These are phyloP conservation scores for Syrrhaptes paradoxus DNA, from an alignment of 2,113 vertebrate species.

Conservation along the genomic window DNA sequence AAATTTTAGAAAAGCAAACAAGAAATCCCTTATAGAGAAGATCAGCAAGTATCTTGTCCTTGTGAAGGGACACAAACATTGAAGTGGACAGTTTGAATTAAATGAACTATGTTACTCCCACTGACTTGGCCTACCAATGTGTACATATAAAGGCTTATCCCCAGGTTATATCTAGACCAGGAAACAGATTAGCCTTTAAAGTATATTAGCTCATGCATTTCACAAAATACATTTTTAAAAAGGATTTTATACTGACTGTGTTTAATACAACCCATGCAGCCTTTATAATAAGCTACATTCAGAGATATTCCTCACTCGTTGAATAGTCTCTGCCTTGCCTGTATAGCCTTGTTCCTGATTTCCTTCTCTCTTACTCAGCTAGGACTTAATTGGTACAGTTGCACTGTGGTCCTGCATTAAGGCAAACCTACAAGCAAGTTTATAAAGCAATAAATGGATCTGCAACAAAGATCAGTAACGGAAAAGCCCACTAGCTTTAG, in stretches of 20 bases:
- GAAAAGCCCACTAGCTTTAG: neutral
- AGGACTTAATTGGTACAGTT: neutral
- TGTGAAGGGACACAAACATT: neutral
- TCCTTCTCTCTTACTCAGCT: neutral
- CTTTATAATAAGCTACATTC: neutral
- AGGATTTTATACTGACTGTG: neutral
- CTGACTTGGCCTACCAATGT: neutral
- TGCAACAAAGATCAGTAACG: neutral
- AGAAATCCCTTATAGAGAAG: neutral
- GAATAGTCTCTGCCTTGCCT: neutral
- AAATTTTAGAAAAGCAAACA: neutral
- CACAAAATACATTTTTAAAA: neutral
- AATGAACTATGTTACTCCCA: neutral
- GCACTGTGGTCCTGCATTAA: neutral
- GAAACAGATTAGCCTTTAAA: neutral
- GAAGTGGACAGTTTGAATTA: neutral
- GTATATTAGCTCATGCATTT: neutral
- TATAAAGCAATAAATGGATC: neutral
- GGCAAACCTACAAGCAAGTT: neutral
- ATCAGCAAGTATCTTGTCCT: neutral
- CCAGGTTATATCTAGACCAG: neutral
- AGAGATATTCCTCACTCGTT: neutral
- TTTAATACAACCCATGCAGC: neutral
- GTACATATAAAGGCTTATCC: rapidly evolving
- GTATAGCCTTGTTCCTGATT: neutral